Conservation (phyloP, 37 sponge, comb jelly and placozoan species). For the Aphrocallistes beatrix region DNA sequence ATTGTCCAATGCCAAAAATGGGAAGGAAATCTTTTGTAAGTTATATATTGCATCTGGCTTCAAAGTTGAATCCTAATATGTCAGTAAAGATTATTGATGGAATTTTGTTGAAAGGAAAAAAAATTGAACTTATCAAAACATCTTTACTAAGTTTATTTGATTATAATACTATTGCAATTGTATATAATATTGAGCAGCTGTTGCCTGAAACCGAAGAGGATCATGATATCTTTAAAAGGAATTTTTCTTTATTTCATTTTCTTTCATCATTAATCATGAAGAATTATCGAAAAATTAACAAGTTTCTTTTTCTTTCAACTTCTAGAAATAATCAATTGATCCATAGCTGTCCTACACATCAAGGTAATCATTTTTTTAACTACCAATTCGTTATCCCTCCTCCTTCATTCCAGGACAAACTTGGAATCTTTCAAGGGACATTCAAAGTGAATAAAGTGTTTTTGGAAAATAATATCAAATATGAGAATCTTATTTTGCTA, state of each 20-base stretch:
- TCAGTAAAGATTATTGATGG: neutral
- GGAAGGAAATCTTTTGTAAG: neutral
- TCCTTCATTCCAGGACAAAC: neutral
- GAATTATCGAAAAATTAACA: neutral
- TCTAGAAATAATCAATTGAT: neutral
- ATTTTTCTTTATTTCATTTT: neutral
- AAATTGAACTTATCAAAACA: neutral
- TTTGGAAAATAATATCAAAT: neutral
- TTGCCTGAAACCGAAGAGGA: neutral
- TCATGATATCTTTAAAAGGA: neutral
- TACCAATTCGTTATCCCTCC: neutral
- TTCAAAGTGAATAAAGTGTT: neutral
- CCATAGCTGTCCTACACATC: neutral
- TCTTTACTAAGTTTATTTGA: neutral
- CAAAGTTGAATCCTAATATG: neutral
- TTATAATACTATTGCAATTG: neutral
- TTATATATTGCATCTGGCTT: neutral
- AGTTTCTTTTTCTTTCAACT: neutral
- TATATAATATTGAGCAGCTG: neutral
- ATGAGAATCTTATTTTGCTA: neutral
- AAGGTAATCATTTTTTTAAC: neutral
- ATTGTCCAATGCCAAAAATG: neutral
- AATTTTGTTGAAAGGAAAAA: neutral
- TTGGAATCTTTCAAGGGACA: neutral
- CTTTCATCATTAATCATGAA: neutral